Percentiles rank a stretch among this genome's conserved stretches.
phyloP scores from a whole-genome alignment of 2,888 invertebrate species.

The Sphaeridia pumilis region DNA sequence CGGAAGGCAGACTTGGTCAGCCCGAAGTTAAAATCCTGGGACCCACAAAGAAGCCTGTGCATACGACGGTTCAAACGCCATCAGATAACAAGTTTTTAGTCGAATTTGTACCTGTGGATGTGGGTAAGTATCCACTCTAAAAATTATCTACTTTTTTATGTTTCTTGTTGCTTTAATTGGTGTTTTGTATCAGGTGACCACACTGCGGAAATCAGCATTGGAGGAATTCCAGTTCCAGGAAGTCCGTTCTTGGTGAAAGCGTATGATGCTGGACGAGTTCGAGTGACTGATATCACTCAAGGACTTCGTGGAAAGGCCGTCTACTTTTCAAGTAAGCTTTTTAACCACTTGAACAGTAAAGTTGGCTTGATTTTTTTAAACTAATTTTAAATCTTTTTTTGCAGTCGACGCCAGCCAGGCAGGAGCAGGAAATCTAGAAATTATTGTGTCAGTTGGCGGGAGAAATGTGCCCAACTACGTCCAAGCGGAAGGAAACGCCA shows the following conservation, averaged over 20 bases:
- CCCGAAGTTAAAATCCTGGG: conserved; percentile 71
- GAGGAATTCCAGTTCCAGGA: conserved; percentile 70
- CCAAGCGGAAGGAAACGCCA: conserved; percentile 91
- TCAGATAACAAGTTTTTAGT: conserved; percentile 41
- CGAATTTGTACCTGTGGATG: conserved; percentile 71
- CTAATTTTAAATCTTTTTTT: background rate
- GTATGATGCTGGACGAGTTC: conserved; percentile 89
- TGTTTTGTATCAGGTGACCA: conserved; percentile 54
- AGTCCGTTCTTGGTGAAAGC: conserved; percentile 93
- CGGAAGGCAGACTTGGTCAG: conserved; percentile 53
- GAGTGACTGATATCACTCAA: conserved; percentile 81
- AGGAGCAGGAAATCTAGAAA: conserved; percentile 93
- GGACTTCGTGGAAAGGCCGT: conserved; percentile 85
- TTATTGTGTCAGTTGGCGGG: conserved; percentile 90
- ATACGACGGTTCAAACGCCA: conserved; percentile 44
- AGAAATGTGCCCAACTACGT: conserved; percentile 97
- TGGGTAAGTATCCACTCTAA: conserved; percentile 47
- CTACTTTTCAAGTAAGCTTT: conserved; percentile 83
- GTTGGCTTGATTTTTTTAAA: background rate
- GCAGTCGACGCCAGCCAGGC: conserved; percentile 49
- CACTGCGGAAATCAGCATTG: conserved; percentile 65
- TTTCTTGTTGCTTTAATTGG: background rate
- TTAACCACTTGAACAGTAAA: conserved; percentile 17
- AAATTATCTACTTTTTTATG: background rate
- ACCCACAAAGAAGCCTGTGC: conserved; percentile 57